Evolutionary conservation across 2,888 invertebrate genomes (phyloP), one percentile per base, ranked within the genome.

Genomic region (Standfussiana lucernea): DNA sequence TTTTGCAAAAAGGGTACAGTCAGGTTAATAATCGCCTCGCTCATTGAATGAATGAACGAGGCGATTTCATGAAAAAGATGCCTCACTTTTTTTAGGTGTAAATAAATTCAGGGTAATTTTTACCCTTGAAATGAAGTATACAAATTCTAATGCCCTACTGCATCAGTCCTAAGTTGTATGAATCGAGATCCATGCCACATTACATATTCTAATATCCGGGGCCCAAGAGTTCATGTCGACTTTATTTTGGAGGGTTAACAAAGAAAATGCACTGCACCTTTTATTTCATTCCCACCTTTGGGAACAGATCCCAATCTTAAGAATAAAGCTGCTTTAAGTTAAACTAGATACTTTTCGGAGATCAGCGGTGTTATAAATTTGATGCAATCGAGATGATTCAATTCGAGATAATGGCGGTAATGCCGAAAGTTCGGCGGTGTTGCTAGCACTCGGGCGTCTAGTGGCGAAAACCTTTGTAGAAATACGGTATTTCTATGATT

Each of bases 301-400:
- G 10, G n/a, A 61, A 66, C 61, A 62, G 83, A 79, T 85, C 66
- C 64, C 56, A 85, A 79, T 85, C 83, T 28, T 15, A 47, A 71
- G 70, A 83, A 67, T 47, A 79, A 79, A 82, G 64, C 37, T 67
- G 75, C 79, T 84, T 80, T 80, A 81, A 86, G 68, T 79, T 69
- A 74, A 82, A 88, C 80, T 84, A 59, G 59, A 18, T 59, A 73
- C 85, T 86, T 86, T 72, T 85, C 64, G 65, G 83, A 82, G 85
- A 82, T 86, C 86, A 82, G 61, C 78, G 61, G 67, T 77, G 76
- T 82, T 88, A 88, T 88, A 88, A 88, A 88, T 88, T 86, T 85
- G 87, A 88, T 88, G 79, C 83, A 86, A 88, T 88, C 87, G 79
- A 72, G 64, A 69, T 79, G 83, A 88, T 83, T 86, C 82, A 62